Conservation (phyloP, 2,888 invertebrate species). For the Molanna angustata region DNA sequence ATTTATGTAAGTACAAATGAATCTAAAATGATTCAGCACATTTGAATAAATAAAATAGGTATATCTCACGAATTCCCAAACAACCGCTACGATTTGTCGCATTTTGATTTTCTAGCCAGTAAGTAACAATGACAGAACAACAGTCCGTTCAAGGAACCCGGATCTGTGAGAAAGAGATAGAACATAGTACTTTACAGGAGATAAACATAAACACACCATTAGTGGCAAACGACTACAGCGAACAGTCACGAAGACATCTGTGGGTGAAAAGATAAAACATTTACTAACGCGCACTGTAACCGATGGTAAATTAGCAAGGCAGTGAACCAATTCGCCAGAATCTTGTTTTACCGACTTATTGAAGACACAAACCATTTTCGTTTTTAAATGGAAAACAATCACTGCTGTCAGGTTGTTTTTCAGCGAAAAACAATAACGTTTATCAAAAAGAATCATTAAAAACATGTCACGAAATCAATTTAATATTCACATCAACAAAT, state of each 20-base stretch:
- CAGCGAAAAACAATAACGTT: too few species aligned
- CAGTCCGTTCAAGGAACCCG: constrained; percentile 23
- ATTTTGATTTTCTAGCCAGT: neutral
- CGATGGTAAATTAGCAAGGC: too few species aligned
- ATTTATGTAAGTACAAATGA: too few species aligned
- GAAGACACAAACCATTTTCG: constrained; percentile 3
- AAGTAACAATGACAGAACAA: neutral
- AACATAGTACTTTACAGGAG: neutral
- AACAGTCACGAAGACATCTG: neutral
- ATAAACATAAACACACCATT: too few species aligned
- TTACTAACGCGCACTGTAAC: too few species aligned
- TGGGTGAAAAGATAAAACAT: neutral
- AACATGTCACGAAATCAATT: too few species aligned
- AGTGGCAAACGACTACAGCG: neutral
- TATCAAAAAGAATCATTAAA: too few species aligned
- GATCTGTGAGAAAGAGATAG: constrained; percentile 11
- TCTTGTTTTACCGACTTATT: neutral
- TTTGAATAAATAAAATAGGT: too few species aligned
- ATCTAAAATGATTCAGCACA: too few species aligned
- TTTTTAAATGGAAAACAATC: too few species aligned
- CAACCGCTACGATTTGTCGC: neutral
- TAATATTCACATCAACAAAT: too few species aligned
- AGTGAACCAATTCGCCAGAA: neutral
- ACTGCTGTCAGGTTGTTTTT: too few species aligned
- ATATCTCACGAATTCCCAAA: neutral